Conservation (phyloP, 1,140 invertebrate species). For the Aleiodes sp. region DNA sequence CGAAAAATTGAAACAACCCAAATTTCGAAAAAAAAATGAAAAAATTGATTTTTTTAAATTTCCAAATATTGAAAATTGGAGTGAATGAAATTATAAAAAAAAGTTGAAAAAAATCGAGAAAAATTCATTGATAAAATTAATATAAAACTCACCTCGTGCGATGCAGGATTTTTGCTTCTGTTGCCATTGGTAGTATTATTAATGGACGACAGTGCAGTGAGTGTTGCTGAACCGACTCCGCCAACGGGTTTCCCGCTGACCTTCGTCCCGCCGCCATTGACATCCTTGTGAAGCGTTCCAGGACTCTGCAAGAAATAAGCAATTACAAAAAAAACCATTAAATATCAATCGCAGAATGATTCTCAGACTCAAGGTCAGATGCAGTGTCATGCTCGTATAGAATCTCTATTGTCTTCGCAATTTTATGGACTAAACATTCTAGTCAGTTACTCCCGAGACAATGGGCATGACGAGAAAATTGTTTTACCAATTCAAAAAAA, state of each 20-base stretch:
- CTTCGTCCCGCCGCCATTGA: slow-evolving; percentile 62
- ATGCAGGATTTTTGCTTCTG: slow-evolving; percentile 59
- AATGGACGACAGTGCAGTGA: slow-evolving; percentile 63
- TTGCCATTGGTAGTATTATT: slow-evolving; percentile 61
- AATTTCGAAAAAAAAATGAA: no score
- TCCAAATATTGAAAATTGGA: no score
- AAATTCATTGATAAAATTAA: neutral
- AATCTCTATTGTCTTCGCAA: slow-evolving; percentile 10
- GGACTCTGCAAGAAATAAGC: slow-evolving; percentile 61
- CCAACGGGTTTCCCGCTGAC: slow-evolving; percentile 62
- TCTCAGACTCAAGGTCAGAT: slow-evolving; percentile 5
- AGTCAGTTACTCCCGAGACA: slow-evolving; percentile 44
- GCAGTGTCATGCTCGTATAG: slow-evolving; percentile 16
- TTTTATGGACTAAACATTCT: slow-evolving; percentile 35
- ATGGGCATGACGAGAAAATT: slow-evolving; percentile 31
- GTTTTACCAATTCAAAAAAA: slow-evolving; percentile 11
- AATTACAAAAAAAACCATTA: slow-evolving; percentile 24
- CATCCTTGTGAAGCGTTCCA: slow-evolving; percentile 66
- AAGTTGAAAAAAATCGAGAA: no score
- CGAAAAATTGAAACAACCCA: no score
- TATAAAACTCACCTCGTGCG: slow-evolving; percentile 58
- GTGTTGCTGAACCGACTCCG: slow-evolving; percentile 61
- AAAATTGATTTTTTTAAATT: no score
- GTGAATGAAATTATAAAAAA: no score
- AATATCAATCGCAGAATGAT: slow-evolving; percentile 23